Evolutionary conservation across 2,888 invertebrate species (phyloP), one percentile per base, ranked within the genome.

Genomic region (Parnassius smintheus): DNA sequence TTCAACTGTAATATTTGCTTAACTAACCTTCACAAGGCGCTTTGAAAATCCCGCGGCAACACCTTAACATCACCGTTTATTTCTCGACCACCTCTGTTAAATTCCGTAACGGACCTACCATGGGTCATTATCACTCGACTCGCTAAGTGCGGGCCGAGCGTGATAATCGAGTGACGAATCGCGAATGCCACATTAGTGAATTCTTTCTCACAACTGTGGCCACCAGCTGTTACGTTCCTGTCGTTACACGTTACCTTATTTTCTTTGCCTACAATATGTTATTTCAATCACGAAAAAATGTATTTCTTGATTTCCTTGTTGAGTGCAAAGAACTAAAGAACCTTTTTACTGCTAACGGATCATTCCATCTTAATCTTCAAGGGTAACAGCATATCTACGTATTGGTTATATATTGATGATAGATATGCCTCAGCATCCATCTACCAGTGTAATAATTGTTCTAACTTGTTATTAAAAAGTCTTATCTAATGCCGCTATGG

Each of bases 141-240:
- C 59, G 51, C 63, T 63, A 64, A 58, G 58, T 63, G 63, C 63
- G 55, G 9, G 13, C 52, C 42, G 48, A 58, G 59, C 65, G 65
- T 61, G 62, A 60, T 56, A 59, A 61, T 55, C 46, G 58, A 49
- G 65, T 67, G 68, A 67, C 66, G 68, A 67, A 68, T 68, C 63
- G 66, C 64, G 68, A 65, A 66, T 68, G 63, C 63, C 45, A 53
- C 68, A 68, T 68, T 65, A 66, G 65, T 62, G 58, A 63, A 66
- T 58, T 61, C 57, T 61, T 66, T 68, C 68, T 63, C 68, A 66
- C 65, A 63, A 55, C 44, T 53, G 45, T n/a, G 46, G 57, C 62
- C 45, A 49, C 59, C 65, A 59, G 64, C 58, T 65, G 64, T 56
- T 59, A 45, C 61, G 22, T 18, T 35, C 35, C 42, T 54, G 57